Base-by-base conservation (phyloP, 2,113 vertebrate genomes). In the Aplodontia rufa region DNA sequence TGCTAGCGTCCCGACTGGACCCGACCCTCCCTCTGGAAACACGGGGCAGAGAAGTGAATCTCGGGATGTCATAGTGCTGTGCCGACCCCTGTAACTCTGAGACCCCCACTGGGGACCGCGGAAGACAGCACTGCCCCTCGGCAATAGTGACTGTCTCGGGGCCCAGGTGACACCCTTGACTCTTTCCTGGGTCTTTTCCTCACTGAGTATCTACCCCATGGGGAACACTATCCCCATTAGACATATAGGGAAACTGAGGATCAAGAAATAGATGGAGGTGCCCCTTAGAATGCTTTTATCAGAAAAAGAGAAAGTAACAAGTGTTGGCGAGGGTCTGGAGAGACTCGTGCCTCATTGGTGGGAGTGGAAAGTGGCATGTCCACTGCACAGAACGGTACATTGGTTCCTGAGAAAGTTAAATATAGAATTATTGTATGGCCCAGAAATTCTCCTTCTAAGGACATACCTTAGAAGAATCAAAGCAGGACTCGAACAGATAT, bases 141-240 rank as follows among this genome's bases (percentile, higher is more conserved):
- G 58, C 4, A 1, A 12, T 1, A 22, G 6, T 14, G 6, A 22
- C 45, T 32, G 1, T 51, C 74, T 47, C 5, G 0, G 0, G 14
- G 30, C 47, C 74, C 84, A 8, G 26, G 0, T 32, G 11, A 35
- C 1, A 1, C 17, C 42, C 47, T 16, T 16, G 9, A 78, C 62
- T 11, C 66, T 42, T 45, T 13, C 28, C 1, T 35, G 37, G 37
- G 20, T 3, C 17, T n/a, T 81, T 81, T 71, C 68, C 28, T 72
- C 79, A 24, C 5, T 35, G 51, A 68, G 79, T 37, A n/a, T 71
- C 74, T 47, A 4, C 47, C 42, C 47, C 2, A 3, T 24, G 37
- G 42, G 8, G 40, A 35, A 42, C 47, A 1, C 2, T 28, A 11
- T 69, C 20, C 79, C 71, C 76, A 49, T 64, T 40, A 20, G 5